Evolutionary conservation across 2,113 vertebrate genomes (phyloP).

Genomic region (Percina caprodes): DNA sequence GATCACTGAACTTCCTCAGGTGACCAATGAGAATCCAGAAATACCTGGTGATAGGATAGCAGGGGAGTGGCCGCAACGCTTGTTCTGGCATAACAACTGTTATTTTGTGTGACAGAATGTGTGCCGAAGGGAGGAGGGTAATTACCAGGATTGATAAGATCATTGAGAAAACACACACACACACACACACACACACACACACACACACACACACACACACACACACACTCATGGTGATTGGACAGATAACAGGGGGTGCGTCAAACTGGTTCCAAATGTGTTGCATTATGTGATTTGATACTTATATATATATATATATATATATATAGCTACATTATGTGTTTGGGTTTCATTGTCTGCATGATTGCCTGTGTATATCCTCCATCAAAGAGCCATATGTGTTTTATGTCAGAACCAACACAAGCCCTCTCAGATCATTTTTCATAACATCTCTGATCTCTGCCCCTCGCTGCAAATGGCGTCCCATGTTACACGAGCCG

Average conservation of each 20-base stretch:
- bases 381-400: slow-evolving; percentile 29
- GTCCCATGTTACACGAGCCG: slow-evolving; percentile 61
- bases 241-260: neutral
- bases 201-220: too few relatives aligned
- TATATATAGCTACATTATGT: neutral
- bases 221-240: slow-evolving; percentile 31
- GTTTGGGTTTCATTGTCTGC: slow-evolving; percentile 40
- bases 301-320: too few relatives aligned
- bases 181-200: too few relatives aligned
- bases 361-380: slow-evolving; percentile 18
- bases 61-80: slow-evolving; percentile 25
- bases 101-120: slow-evolving; percentile 18
- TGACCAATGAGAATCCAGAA: slow-evolving; percentile 68
- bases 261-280: slow-evolving; percentile 47
- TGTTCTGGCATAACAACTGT: slow-evolving; percentile 45
- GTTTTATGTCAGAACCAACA: slow-evolving; percentile 32
- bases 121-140: slow-evolving; percentile 16
- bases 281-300: too few relatives aligned
- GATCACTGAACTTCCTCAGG: slow-evolving; percentile 62
- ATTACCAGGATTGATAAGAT: slow-evolving; percentile 45
- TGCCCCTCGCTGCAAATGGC: slow-evolving; percentile 13
- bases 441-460: slow-evolving; percentile 63
- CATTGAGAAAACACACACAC: slow-evolving; percentile 25
- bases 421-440: slow-evolving; percentile 36
- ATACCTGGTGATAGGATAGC: slow-evolving; percentile 53